phyloP scores from a whole-genome alignment of 2,113 vertebrate species.

The Labrus mixtus region DNA sequence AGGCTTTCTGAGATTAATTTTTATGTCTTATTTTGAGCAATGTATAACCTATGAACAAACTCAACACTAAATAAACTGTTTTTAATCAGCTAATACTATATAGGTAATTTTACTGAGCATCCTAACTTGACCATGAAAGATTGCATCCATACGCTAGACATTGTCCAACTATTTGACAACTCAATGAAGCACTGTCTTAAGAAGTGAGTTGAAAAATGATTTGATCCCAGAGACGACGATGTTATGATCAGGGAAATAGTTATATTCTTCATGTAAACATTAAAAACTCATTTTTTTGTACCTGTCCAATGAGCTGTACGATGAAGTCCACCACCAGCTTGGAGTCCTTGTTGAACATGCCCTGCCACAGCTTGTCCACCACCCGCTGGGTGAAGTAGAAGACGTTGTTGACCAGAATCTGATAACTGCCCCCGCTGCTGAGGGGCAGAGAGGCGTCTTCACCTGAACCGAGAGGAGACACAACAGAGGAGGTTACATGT shows the following conservation, averaged over 20 bases:
- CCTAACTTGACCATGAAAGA: not conserved
- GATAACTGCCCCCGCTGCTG: slow-evolving; percentile 94
- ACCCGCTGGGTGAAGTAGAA: slow-evolving; percentile 98
- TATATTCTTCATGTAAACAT: no score
- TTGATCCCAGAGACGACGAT: no score
- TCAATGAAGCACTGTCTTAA: no score
- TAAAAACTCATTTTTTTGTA: slow-evolving; percentile 60
- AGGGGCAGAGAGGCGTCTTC: slow-evolving; percentile 97
- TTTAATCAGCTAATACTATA: not conserved
- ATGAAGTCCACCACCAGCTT: slow-evolving; percentile 99
- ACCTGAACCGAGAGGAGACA: slow-evolving; percentile 78
- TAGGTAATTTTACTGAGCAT: not conserved
- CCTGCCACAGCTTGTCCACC: slow-evolving; percentile 99
- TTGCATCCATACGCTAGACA: no score
- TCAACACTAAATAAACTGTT: not conserved
- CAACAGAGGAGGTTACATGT: not conserved
- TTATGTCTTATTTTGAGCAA: not conserved
- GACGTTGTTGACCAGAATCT: slow-evolving; percentile 97
- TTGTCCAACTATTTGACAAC: no score
- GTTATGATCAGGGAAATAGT: no score
- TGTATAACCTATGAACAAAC: not conserved
- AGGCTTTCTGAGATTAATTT: not conserved
- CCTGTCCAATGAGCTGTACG: slow-evolving; percentile 98
- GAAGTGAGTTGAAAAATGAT: no score
- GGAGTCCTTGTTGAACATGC: slow-evolving; percentile 99